Conservation (phyloP, 2,113 vertebrate species). For the Daboia siamensis region DNA sequence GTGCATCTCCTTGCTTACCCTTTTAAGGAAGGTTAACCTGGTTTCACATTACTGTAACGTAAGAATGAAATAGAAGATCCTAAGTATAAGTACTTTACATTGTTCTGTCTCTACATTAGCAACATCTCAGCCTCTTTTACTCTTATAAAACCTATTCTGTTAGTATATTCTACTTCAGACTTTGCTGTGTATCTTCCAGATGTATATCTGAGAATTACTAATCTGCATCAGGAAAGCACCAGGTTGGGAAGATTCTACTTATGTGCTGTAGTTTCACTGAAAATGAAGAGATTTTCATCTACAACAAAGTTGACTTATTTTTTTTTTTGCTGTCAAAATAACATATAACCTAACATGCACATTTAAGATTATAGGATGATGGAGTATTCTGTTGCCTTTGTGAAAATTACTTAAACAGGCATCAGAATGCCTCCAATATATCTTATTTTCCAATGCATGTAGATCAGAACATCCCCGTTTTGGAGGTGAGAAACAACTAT, state of each 20-base stretch:
- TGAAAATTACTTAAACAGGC: not conserved
- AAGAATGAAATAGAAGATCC: conserved; percentile 15
- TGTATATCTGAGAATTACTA: not conserved
- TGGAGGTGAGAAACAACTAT: not conserved
- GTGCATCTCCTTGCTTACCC: not conserved
- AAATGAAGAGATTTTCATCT: conserved; percentile 6
- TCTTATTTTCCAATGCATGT: not conserved
- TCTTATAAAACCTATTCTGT: not conserved
- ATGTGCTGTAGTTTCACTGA: conserved; percentile 34
- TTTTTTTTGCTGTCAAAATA: not conserved
- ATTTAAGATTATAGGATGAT: not conserved
- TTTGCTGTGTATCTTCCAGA: not conserved
- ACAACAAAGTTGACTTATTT: not conserved
- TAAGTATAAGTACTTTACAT: conserved; percentile 4
- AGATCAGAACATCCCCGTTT: not conserved
- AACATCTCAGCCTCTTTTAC: not conserved
- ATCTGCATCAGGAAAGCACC: not conserved
- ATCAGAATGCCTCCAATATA: not conserved
- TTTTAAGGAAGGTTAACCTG: conserved; percentile 15
- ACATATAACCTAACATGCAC: not conserved
- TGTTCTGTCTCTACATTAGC: not conserved
- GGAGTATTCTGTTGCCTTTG: not conserved
- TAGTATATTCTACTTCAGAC: not conserved
- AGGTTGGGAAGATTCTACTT: not conserved
- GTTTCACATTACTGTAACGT: conserved; percentile 35